Evolutionary conservation across 2,888 invertebrate species (phyloP).

Genomic region (Ceraclea dissimilis): DNA sequence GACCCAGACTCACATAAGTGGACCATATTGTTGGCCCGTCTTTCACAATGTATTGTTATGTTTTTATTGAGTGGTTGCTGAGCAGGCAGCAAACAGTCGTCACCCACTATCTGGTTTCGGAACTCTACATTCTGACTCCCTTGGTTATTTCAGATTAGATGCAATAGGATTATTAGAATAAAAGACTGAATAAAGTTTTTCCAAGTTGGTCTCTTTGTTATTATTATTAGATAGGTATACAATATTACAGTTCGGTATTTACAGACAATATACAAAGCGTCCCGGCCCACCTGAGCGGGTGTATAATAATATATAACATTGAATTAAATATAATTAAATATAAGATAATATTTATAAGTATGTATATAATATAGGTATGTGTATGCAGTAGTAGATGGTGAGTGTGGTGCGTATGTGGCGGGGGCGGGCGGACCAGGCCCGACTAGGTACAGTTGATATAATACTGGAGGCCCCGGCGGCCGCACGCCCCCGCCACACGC

Average conservation of each 20-base stretch:
- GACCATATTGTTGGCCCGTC: too few species aligned
- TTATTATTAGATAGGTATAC: conserved; percentile 18
- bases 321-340: background rate
- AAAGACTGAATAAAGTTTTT: conserved; percentile 20
- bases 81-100: too few species aligned
- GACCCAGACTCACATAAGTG: too few species aligned
- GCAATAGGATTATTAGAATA: too few species aligned
- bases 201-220: conserved; percentile 26
- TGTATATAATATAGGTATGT: background rate
- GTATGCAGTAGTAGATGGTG: background rate
- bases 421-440: conserved; percentile 21
- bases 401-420: conserved; percentile 8
- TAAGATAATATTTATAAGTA: background rate
- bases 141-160: background rate
- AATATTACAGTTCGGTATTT: conserved; percentile 24
- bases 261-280: conserved; percentile 22
- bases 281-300: conserved; percentile 8
- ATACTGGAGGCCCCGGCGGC: conserved; percentile 47
- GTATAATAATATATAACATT: background rate
- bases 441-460: conserved; percentile 52
- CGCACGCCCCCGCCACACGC: conserved; percentile 14
- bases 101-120: too few species aligned
- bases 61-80: too few species aligned
- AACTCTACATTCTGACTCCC: too few species aligned
- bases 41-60: too few species aligned